phyloP scores from a whole-genome alignment of 2,113 vertebrate species.

The Leptobrachium leishanense region DNA sequence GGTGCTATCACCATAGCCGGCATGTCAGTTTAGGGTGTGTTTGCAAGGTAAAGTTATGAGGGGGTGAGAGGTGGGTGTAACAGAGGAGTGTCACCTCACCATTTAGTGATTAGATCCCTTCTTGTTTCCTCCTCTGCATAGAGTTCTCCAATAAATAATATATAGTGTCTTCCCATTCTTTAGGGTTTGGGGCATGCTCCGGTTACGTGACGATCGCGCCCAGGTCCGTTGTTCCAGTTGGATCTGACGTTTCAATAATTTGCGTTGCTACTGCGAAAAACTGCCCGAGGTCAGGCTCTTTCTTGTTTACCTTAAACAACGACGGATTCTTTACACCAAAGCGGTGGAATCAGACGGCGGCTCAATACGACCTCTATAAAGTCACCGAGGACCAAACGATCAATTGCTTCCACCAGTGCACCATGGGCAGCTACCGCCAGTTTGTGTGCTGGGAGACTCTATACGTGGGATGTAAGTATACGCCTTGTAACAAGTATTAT shows the following conservation, averaged over 20 bases:
- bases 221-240: conserved; percentile 54
- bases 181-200: conserved; percentile 58
- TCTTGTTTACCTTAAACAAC: conserved; percentile 59
- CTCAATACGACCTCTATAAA: conserved; percentile 34
- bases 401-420: conserved; percentile 55
- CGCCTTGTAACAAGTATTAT: no score
- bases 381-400: conserved; percentile 45
- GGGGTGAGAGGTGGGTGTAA: no score
- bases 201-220: conserved; percentile 67
- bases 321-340: accelerated
- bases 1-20: no score
- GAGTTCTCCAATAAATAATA: no score
- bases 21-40: no score
- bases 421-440: no score
- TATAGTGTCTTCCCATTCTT: background rate
- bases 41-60: no score
- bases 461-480: conserved; percentile 70
- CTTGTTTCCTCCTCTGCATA: no score
- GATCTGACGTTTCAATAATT: conserved; percentile 63
- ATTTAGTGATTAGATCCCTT: no score
- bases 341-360: conserved; percentile 54
- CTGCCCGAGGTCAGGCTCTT: conserved; percentile 50
- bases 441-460: conserved; percentile 62
- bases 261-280: conserved; percentile 53
- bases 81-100: no score